Evolutionary conservation across 1,140 invertebrate species (phyloP), one percentile per base, ranked within the genome.

Genomic region (Lepidurus apus): DNA sequence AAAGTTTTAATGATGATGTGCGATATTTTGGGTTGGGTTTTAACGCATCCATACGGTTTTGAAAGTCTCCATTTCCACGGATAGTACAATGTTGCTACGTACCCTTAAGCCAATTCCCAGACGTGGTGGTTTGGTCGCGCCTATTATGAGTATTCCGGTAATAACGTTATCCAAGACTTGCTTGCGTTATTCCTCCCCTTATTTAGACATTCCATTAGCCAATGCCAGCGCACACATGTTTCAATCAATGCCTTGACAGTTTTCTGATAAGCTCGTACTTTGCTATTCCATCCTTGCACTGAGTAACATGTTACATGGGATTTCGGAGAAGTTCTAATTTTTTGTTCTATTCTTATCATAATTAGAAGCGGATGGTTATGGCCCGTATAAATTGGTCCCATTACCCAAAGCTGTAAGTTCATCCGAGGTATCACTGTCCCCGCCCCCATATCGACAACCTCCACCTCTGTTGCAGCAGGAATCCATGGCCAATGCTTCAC

Each of bases 401-500:
- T 21, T 47, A 26, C 78, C 78, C 73, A 65, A 79, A 79, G 74
- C 78, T 74, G 73, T 47, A 75, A 47, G 78, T 43, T 43, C 74
- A 79, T 79, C 78, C 21, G 53, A 65, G 10, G 53, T 17, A 13
- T n/a, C 53, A 9, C 8, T 65, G 3, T 65, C 53, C 17, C 53
- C 78, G 7, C 78, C 78, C 17, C 78, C 78, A 43, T 79, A 79
- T 53, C 78, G 78, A 34, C 78, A 79, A 75, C 78, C 78, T n/a
- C 78, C 78, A 74, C 73, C 43, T 43, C 75, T 74, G 73, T 43
- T 44, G 13, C 53, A 65, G 21, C 53, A 65, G 53, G 53, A 65
- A 65, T 65, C 53, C 53, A 65, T 65, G 73, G 74, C 73, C 42
- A 79, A 74, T 74, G 44, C 78, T 43, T 21, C 78, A 42, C 10